These are phyloP conservation scores for Acridotheres tristis DNA, from an alignment of 2,797 vertebrate species.

Conservation along the genomic window DNA sequence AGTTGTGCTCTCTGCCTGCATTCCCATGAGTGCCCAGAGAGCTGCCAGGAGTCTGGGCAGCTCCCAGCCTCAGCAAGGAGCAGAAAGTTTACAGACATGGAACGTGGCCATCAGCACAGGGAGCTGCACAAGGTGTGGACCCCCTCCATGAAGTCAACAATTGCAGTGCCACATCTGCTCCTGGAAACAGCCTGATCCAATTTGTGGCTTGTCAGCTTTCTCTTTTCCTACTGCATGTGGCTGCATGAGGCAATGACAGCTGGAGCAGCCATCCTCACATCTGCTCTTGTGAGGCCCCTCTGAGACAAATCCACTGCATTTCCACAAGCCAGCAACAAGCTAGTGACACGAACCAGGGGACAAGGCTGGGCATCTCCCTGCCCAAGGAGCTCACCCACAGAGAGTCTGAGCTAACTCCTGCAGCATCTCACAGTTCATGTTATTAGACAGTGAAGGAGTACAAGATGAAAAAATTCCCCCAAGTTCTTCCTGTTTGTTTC, in stretches of 20 bases:
- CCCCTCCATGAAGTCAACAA: rapidly evolving
- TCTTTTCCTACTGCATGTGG: background rate
- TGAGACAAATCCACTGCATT: background rate
- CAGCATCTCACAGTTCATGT: background rate
- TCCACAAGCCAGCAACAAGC: background rate
- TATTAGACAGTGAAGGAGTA: background rate
- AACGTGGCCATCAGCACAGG: background rate
- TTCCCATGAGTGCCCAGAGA: background rate
- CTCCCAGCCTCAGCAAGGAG: background rate
- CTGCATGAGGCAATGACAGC: background rate
- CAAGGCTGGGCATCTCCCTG: background rate
- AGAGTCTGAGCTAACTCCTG: background rate
- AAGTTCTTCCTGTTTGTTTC: background rate
- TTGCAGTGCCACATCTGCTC: rapidly evolving
- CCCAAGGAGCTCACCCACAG: background rate
- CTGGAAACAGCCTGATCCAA: background rate
- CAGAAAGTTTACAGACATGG: background rate
- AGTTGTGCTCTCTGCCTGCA: background rate
- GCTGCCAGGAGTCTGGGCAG: background rate
- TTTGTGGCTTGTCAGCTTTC: background rate
- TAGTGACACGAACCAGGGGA: background rate
- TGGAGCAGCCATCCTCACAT: background rate
- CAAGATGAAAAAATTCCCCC: background rate
- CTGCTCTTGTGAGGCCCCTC: background rate
- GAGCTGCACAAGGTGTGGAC: rapidly evolving